These are phyloP conservation scores for Microdon myrmicae DNA, from an alignment of 2,888 invertebrate genomes.

Conservation along the genomic window DNA sequence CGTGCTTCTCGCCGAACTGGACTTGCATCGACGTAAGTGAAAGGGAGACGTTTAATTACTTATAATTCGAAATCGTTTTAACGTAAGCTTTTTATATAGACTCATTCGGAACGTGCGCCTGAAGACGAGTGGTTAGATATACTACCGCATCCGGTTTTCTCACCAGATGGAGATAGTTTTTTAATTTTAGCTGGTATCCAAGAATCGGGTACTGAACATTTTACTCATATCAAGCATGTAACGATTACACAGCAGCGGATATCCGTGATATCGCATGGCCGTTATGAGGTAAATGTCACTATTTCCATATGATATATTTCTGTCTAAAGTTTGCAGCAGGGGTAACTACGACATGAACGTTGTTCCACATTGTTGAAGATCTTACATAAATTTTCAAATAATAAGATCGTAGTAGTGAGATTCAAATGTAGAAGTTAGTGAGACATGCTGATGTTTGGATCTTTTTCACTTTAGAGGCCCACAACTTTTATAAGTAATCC, in stretches of 20 bases:
- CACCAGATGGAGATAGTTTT: conserved; percentile 85
- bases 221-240: conserved; percentile 89
- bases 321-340: too few relatives aligned
- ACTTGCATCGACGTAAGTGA: conserved; percentile 83
- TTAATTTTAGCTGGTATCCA: conserved; percentile 83
- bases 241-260: conserved; percentile 84
- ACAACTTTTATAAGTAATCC: too few relatives aligned
- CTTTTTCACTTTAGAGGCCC: too few relatives aligned
- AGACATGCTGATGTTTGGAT: too few relatives aligned
- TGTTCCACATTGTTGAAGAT: too few relatives aligned
- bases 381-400: too few relatives aligned
- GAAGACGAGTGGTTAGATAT: conserved; percentile 89
- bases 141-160: conserved; percentile 84
- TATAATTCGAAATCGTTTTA: background rate
- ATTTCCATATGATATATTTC: too few relatives aligned
- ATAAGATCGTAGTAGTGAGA: too few relatives aligned
- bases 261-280: conserved; percentile 86
- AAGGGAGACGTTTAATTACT: too few relatives aligned
- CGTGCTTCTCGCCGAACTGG: conserved; percentile 85
- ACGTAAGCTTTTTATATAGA: conserved; percentile 67
- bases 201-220: conserved; percentile 85
- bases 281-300: conserved; percentile 79
- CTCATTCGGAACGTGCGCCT: conserved; percentile 83
- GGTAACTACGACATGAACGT: too few relatives aligned
- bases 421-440: too few relatives aligned